Percentiles rank a stretch among this genome's conserved stretches.
These are phyloP conservation scores for Cepaea nemoralis DNA, from an alignment of 1,140 invertebrate species.

Conservation along the genomic window DNA sequence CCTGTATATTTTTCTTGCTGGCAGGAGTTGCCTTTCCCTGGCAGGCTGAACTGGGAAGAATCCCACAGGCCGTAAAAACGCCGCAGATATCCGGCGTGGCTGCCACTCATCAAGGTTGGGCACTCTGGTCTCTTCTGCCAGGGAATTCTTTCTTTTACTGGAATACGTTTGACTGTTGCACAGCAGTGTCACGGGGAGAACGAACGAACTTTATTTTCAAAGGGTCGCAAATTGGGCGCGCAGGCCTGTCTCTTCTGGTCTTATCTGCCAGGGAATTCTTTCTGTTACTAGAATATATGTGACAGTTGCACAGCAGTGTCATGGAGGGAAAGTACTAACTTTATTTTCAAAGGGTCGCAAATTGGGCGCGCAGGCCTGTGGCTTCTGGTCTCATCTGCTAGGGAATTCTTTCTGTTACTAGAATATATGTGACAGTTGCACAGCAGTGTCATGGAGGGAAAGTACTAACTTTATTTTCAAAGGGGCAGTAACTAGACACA, in stretches of 20 bases:
- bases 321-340: too few relatives aligned
- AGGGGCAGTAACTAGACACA: too few relatives aligned
- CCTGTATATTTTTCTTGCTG: constrained; percentile 18
- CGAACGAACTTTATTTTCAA: too few relatives aligned
- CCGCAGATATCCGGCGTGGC: constrained; percentile 15
- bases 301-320: not conserved
- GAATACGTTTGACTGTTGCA: not conserved
- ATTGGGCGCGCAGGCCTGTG: too few relatives aligned
- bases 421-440: not conserved
- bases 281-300: not conserved
- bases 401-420: not conserved
- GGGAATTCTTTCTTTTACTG: not conserved
- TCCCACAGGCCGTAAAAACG: constrained; percentile 2
- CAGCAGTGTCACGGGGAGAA: constrained; percentile 4
- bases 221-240: too few relatives aligned
- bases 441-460: not conserved
- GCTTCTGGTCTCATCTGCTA: not conserved
- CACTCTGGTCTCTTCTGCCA: not conserved
- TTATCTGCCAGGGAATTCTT: not conserved
- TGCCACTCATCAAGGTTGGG: constrained; percentile 9
- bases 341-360: too few relatives aligned
- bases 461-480: too few relatives aligned
- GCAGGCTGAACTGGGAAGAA: constrained; percentile 4
- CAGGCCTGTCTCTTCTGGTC: too few relatives aligned
- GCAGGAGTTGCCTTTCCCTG: constrained; percentile 3